Evolutionary conservation across 2,113 vertebrate species (phyloP).

Genomic region (Nymphicus hollandicus): DNA sequence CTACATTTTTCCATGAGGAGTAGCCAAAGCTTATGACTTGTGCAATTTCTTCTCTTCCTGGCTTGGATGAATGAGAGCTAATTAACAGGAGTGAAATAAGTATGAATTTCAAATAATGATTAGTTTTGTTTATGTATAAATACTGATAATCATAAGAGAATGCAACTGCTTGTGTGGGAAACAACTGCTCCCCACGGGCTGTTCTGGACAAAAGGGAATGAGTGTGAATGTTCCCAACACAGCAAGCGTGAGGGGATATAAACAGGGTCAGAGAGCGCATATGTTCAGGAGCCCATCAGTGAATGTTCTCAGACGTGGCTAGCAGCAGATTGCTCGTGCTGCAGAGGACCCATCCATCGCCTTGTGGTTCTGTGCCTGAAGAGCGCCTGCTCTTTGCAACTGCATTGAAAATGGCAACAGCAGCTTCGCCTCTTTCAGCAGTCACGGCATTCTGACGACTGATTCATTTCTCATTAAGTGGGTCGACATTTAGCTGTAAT

Average conservation of each 20-base stretch:
- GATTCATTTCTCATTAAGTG: background rate
- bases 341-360: fast-evolving
- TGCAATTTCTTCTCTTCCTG: background rate
- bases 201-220: background rate
- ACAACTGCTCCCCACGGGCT: background rate
- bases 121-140: background rate
- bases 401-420: background rate
- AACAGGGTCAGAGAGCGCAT: background rate
- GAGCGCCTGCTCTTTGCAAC: fast-evolving
- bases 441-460: background rate
- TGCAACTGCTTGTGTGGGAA: background rate
- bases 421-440: background rate
- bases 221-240: background rate
- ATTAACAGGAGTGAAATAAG: background rate
- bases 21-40: background rate
- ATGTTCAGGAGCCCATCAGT: background rate
- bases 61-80: background rate
- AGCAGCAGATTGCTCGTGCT: background rate
- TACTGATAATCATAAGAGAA: background rate
- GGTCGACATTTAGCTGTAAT: background rate
- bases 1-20: background rate
- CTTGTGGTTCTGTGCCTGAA: background rate
- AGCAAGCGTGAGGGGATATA: background rate
- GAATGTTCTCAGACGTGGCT: background rate
- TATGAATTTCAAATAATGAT: background rate